Percentiles rank a stretch among this genome's conserved stretches.
These are phyloP conservation scores for Bursaphelenchus okinawaensis DNA, from an alignment of 2,888 invertebrate species.

Conservation along the genomic window DNA sequence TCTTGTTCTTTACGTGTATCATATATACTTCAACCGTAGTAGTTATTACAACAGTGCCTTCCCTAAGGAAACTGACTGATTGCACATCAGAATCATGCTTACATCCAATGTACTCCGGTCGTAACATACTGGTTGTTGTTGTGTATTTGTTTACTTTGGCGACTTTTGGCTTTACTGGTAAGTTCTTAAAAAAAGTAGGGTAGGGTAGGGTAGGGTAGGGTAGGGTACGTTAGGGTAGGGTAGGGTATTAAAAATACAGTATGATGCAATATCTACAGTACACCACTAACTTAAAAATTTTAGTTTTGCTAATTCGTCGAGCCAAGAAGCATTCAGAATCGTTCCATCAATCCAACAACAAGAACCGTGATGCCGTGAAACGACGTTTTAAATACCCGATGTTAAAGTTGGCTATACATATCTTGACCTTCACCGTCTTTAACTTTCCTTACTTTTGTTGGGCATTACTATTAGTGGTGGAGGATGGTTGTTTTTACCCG, in stretches of 20 bases:
- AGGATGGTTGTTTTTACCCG: constrained; percentile 39
- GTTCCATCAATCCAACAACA: neutral
- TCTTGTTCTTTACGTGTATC: constrained; percentile 40
- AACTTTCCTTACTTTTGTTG: constrained; percentile 49
- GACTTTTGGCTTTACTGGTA: constrained; percentile 42
- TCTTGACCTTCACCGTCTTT: constrained; percentile 48
- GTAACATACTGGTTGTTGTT: constrained; percentile 36
- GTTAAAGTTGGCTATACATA: constrained; percentile 52
- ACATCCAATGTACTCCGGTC: constrained; percentile 35
- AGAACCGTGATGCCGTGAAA: neutral
- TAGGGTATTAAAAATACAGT: no score
- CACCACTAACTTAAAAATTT: no score
- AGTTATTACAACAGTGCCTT: constrained; percentile 45
- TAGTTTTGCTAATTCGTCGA: constrained; percentile 24
- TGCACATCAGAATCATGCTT: constrained; percentile 50
- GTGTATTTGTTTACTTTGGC: constrained; percentile 45
- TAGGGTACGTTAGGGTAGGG: no score
- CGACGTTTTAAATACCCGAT: constrained; percentile 40
- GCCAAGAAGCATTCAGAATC: constrained; percentile 13
- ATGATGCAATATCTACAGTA: no score
- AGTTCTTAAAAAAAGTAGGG: neutral
- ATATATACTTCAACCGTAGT: constrained; percentile 39
- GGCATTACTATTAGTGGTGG: constrained; percentile 23
- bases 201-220: no score
- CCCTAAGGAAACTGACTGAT: constrained; percentile 44